Evolutionary conservation across 2,888 invertebrate genomes (phyloP), one percentile per base, ranked within the genome.

Genomic region (Leptinotarsa juncta): DNA sequence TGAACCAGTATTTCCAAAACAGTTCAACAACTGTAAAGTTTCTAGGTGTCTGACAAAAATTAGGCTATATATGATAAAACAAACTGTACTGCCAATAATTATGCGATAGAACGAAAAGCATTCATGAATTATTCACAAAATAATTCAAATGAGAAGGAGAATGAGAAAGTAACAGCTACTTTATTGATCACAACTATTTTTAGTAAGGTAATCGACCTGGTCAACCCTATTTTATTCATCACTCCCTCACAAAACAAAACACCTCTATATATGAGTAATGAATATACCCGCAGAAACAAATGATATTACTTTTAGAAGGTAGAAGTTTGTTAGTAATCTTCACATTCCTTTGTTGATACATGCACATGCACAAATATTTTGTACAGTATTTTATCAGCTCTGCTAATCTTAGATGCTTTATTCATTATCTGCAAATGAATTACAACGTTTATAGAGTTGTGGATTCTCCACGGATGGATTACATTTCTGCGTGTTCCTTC

Each of bases 281-380:
- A 57, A 48, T 68, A n/a, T 70, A 26, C 26, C 48, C 32, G 55
- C 66, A 23, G 50, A 32, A 51, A 42, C 23, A 67, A 67, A 50
- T 51, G 15, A 70, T 51, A 67, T 70, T 71, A 69, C 72, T 71
- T 77, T 70, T 70, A 71, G 50, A 68, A 75, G 67, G 49, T 74
- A 62, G 32, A 16, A 75, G 77, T 79, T 76, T 10, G 77, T 74
- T 81, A 77, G 73, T 77, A 79, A 75, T 76, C 55, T 76, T 71
- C 74, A 73, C 80, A 79, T 81, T 77, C 78, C 78, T 78, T 70
- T 53, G 55, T 65, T 26, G 26, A 72, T 42, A 42, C 42, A 42
- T 42, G 42, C 42, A 42, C 65, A 71, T 74, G 71, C 67, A 53
- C 49, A 70, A 65, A 18, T 70, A 73, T 70, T 53, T 65, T 50